Evolutionary conservation across 2,797 vertebrate species (phyloP).

Genomic region (Zalophus californianus): DNA sequence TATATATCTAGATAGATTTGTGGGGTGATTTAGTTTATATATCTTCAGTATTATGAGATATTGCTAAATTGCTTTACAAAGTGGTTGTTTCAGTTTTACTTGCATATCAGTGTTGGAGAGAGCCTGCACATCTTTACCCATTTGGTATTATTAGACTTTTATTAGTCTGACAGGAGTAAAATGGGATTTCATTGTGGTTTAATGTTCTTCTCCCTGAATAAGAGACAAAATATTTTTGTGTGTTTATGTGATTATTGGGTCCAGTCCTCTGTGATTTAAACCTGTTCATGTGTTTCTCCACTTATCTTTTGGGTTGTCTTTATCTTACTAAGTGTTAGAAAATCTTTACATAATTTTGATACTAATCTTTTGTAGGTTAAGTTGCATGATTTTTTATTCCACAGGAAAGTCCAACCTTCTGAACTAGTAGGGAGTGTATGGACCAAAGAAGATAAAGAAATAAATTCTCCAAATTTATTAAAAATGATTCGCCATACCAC

Average conservation of each 20-base stretch:
- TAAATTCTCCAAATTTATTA: constrained; percentile 97
- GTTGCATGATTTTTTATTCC: constrained; percentile 64
- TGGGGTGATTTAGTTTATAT: not conserved
- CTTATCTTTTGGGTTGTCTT: constrained; percentile 24
- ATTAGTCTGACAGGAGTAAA: constrained; percentile 6
- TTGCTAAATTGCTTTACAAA: constrained; percentile 10
- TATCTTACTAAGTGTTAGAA: constrained; percentile 38
- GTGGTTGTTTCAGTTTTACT: not conserved
- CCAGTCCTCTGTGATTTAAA: constrained; percentile 24
- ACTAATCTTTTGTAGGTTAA: constrained; percentile 35
- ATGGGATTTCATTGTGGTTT: constrained; percentile 24
- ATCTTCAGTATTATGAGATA: constrained; percentile 34
- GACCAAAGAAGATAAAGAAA: constrained; percentile 99
- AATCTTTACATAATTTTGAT: constrained; percentile 50
- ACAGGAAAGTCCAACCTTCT: constrained; percentile 97
- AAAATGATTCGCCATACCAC: constrained; percentile 99
- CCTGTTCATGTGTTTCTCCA: not conserved
- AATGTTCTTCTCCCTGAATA: constrained; percentile 12
- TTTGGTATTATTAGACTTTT: constrained; percentile 4
- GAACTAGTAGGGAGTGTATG: constrained; percentile 99
- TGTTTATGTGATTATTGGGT: not conserved
- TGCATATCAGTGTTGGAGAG: not conserved
- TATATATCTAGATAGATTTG: not conserved
- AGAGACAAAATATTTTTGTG: constrained; percentile 45
- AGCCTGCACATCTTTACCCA: not conserved